Conservation (phyloP, 2,113 vertebrate species). For the Chlorodrepanis virens region DNA sequence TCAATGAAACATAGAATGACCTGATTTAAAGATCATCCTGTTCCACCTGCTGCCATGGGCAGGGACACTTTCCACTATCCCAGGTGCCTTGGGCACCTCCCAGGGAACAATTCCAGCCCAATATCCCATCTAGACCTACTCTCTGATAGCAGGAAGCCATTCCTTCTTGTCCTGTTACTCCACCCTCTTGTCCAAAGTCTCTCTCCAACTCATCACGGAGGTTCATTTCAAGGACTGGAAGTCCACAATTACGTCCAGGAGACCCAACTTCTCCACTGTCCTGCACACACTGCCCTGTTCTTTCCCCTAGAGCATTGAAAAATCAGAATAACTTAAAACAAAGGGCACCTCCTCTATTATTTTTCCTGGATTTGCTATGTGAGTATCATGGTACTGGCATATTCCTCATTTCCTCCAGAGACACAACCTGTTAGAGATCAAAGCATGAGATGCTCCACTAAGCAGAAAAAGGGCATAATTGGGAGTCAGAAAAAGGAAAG, state of each 20-base stretch:
- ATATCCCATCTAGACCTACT: background rate
- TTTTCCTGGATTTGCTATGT: background rate
- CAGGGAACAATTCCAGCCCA: background rate
- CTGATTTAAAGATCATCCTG: background rate
- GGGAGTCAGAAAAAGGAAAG: background rate
- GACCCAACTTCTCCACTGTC: fast-evolving
- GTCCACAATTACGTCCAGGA: background rate
- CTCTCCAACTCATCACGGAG: background rate
- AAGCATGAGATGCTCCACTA: background rate
- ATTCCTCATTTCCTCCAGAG: background rate
- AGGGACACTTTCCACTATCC: background rate
- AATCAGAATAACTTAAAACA: background rate
- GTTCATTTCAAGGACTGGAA: background rate
- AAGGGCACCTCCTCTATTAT: background rate
- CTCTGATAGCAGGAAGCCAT: background rate
- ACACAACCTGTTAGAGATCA: background rate
- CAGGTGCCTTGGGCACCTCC: background rate
- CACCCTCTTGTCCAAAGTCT: too few relatives aligned
- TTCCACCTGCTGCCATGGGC: background rate
- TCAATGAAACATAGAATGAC: background rate
- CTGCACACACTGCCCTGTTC: background rate
- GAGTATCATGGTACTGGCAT: fast-evolving
- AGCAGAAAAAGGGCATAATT: background rate
- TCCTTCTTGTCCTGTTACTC: background rate
- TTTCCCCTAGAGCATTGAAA: background rate